Evolutionary conservation across 2,113 vertebrate species (phyloP).

Genomic region (Delphinapterus leucas): DNA sequence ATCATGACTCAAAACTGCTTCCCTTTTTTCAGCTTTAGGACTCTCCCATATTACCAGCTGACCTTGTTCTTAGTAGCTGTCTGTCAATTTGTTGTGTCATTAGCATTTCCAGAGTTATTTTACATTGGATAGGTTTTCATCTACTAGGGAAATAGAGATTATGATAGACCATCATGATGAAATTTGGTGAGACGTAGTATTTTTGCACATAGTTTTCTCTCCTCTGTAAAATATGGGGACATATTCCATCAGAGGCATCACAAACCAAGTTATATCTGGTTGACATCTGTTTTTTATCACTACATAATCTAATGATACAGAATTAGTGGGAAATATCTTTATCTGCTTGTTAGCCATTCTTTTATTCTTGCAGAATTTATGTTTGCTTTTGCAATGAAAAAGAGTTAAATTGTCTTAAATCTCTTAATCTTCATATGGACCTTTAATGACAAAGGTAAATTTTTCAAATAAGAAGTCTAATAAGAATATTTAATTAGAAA

Average conservation of each 20-base stretch:
- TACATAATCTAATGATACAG: neutral
- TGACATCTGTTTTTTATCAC: neutral
- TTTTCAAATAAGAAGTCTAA: neutral
- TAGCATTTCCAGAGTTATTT: slow-evolving; percentile 28
- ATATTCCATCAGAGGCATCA: neutral
- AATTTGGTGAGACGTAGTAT: neutral
- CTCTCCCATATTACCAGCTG: neutral
- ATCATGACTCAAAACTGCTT: neutral
- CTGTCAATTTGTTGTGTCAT: neutral
- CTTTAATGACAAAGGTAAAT: neutral
- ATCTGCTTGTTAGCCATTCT: neutral
- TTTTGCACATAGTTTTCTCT: neutral
- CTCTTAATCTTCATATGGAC: neutral
- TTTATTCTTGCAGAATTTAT: neutral
- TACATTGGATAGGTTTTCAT: neutral
- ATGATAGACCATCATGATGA: neutral
- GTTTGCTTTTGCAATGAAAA: neutral
- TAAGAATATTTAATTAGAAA: neutral
- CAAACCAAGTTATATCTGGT: neutral
- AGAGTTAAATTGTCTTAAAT: neutral
- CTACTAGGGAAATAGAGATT: neutral
- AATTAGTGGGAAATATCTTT: neutral
- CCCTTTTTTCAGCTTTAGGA: slow-evolving; percentile 2
- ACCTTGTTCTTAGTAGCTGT: slow-evolving; percentile 23
- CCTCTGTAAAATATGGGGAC: neutral